These are phyloP conservation scores for Papilio protenor DNA, from an alignment of 2,888 invertebrate genomes.

Conservation along the genomic window DNA sequence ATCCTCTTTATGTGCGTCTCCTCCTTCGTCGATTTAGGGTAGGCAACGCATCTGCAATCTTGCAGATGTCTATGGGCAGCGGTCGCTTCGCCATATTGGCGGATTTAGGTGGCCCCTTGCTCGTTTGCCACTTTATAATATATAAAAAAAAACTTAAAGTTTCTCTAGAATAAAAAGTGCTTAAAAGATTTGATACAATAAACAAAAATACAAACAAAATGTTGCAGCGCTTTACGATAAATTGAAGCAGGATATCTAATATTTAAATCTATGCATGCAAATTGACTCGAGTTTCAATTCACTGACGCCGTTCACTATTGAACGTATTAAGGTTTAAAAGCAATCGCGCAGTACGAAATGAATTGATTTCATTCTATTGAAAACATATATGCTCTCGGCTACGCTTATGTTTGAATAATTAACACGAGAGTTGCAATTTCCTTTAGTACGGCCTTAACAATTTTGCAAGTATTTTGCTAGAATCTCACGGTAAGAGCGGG, in stretches of 20 bases:
- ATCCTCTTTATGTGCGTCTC: too few relatives aligned
- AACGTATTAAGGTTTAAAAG: conserved; percentile 7
- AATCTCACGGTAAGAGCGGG: too few relatives aligned
- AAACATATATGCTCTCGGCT: background rate
- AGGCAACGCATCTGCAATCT: too few relatives aligned
- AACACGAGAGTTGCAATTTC: background rate
- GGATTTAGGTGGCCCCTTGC: too few relatives aligned
- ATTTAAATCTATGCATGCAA: conserved; percentile 1
- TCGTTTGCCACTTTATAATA: too few relatives aligned
- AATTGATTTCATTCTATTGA: background rate
- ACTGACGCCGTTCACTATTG: background rate
- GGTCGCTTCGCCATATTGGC: too few relatives aligned
- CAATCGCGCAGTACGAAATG: background rate
- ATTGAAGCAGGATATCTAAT: background rate
- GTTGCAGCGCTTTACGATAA: background rate
- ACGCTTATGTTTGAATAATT: background rate
- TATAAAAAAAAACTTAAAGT: too few relatives aligned
- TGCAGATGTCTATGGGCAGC: too few relatives aligned
- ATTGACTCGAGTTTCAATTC: conserved; percentile 15
- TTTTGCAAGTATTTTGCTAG: background rate
- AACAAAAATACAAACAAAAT: background rate
- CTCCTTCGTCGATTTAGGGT: too few relatives aligned
- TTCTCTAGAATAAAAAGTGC: too few relatives aligned
- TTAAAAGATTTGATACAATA: background rate
- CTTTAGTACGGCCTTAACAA: background rate